Evolutionary conservation across 2,888 invertebrate genomes (phyloP).

Genomic region (Cephalotes varians): DNA sequence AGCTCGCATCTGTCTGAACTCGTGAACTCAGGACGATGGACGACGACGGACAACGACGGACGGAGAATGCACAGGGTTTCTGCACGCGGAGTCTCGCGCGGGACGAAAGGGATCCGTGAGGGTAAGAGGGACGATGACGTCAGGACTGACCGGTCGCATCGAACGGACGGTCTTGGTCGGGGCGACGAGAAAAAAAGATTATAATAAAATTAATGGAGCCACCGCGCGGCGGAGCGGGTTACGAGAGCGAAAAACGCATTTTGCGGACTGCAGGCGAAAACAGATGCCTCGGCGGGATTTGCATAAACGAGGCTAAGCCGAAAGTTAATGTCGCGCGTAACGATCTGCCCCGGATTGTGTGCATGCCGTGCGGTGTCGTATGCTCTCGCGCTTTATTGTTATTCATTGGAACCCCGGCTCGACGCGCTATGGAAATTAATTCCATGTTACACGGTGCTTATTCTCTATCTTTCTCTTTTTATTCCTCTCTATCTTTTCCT

Average conservation of each 20-base stretch:
- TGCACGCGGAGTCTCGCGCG: conserved; percentile 38
- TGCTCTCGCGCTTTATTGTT: conserved; percentile 73
- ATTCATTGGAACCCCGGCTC: conserved; percentile 76
- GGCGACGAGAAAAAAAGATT: conserved; percentile 8
- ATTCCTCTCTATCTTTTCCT: background rate
- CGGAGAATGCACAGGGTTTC: conserved; percentile 42
- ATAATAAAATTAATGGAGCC: conserved; percentile 25
- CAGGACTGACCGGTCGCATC: conserved; percentile 61
- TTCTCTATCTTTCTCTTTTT: conserved; percentile 9
- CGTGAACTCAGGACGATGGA: conserved; percentile 80
- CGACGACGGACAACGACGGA: conserved; percentile 42
- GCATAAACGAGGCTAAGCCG: conserved; percentile 81
- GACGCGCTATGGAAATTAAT: conserved; percentile 76
- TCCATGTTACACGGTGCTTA: conserved; percentile 60
- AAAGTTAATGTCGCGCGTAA: conserved; percentile 79
- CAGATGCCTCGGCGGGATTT: conserved; percentile 81
- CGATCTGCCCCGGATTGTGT: conserved; percentile 65
- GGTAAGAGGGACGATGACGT: conserved; percentile 54
- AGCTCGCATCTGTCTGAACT: conserved; percentile 85
- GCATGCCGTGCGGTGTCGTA: conserved; percentile 56
- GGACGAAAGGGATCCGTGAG: conserved; percentile 41
- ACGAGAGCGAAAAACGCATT: conserved; percentile 58
- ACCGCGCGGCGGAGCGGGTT: conserved; percentile 2
- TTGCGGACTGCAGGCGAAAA: conserved; percentile 68
- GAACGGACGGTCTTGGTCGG: conserved; percentile 51